Percentiles rank a stretch among this genome's conserved stretches.
These are phyloP conservation scores for Diadumene lineata DNA, from an alignment of 92 coral and sea anemone species.

Conservation along the genomic window DNA sequence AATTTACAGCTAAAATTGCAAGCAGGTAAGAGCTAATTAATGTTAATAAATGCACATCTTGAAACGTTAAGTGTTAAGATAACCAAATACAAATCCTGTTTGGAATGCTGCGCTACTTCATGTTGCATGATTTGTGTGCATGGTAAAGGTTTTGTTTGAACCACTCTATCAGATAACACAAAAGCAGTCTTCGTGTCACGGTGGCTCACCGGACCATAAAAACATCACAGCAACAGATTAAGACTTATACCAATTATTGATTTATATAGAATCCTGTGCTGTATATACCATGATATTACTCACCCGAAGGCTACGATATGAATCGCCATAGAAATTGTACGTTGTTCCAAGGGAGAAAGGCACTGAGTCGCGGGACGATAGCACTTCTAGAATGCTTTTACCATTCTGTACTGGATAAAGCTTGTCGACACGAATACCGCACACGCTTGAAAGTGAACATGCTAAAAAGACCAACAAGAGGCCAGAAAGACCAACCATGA, in stretches of 20 bases:
- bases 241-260: neutral
- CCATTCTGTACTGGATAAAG: conserved; percentile 76
- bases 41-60: neutral
- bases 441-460: conserved; percentile 29
- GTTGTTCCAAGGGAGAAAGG: conserved; percentile 26
- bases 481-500: conserved; percentile 11
- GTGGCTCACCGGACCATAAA: conserved; percentile 4
- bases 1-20: neutral
- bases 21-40: neutral
- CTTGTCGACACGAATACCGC: conserved; percentile 39
- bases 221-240: neutral
- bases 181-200: conserved; percentile 1
- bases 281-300: conserved; percentile 2
- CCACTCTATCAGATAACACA: neutral
- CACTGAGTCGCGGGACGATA: conserved; percentile 10
- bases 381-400: neutral
- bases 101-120: neutral
- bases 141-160: neutral
- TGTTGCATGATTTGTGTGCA: neutral
- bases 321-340: conserved; percentile 31
- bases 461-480: conserved; percentile 31
- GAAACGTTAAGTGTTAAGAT: neutral
- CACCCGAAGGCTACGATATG: conserved; percentile 26
- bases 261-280: neutral
- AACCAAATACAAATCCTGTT: neutral